Base-by-base conservation (phyloP, 2,113 vertebrate genomes). In the Mobula hypostoma region DNA sequence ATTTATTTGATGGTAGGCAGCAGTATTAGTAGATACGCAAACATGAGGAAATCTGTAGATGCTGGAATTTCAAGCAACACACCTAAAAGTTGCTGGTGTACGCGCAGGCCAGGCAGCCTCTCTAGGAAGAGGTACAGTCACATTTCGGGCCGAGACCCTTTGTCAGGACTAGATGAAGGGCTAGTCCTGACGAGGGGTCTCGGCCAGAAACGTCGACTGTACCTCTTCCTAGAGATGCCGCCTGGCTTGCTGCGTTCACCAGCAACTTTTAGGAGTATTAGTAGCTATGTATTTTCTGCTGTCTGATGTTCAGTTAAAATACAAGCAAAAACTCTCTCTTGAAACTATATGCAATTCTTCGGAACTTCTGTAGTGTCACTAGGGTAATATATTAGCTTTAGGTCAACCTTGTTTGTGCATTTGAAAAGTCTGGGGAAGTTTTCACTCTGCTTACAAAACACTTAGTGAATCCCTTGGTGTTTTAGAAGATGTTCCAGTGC, bases 351-450 rank as follows among this genome's bases (percentile, higher is more conserved):
- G 12, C 91, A 93, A 40, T 74, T 74, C 66, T 27, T 70, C 32
- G 21, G 66, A 87, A 87, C 56, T 87, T 15, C 85, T 66, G 36
- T 74, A 70, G 36, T 36, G 66, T 8, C 32, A 72, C 32, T 12
- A 1, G 40, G 68, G 68, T 56, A 4, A 48, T 4, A 93, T 74
- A 74, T 74, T 93, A 36, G 90, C 70, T 56, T 74, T 74, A 93
- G 72, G 5, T 74, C 72, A 74, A 48, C 48, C 68, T 15, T 11
- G 24, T 48, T 14, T 14, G 21, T 72, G 90, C 32, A 32, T 70
- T n/a, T 92, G 68, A n/a, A 92, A 70, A 66, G 63, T 24, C 66
- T 92, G 66, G 61, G 83, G 29, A 87, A 61, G 83, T n/a, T 63
- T n/a, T 56, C 9, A 32, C n/a, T 14, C 6, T 66, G 85, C 12